Conservation (phyloP, 2,113 vertebrate genomes). For the Polyodon spathula region DNA sequence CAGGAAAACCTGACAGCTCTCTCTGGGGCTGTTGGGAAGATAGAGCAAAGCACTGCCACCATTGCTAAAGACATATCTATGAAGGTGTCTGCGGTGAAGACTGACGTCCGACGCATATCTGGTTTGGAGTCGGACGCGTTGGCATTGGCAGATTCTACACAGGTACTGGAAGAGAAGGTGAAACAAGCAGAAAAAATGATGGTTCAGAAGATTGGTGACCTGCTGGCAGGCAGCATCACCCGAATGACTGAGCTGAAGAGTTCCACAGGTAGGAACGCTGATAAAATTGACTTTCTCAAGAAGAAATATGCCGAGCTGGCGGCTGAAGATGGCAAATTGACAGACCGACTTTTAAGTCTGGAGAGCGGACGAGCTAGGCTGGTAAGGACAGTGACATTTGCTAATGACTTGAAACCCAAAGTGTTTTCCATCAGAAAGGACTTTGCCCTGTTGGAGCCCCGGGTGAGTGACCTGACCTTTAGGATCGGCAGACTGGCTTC, state of each 20-base stretch:
- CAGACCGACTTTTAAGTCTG: conserved; percentile 58
- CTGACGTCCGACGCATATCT: conserved; percentile 81
- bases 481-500: conserved; percentile 75
- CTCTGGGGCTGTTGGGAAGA: conserved; percentile 50
- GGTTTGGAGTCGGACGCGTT: conserved; percentile 71
- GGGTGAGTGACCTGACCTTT: conserved; percentile 70
- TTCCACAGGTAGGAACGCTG: conserved; percentile 58
- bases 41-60: conserved; percentile 56
- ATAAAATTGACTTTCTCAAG: conserved; percentile 54
- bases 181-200: conserved; percentile 61
- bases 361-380: conserved; percentile 77
- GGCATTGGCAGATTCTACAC: conserved; percentile 56
- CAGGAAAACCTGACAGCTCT: conserved; percentile 60
- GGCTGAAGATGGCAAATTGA: conserved; percentile 46
- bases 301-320: conserved; percentile 56
- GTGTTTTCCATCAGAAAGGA: conserved; percentile 70
- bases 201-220: conserved; percentile 67
- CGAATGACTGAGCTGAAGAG: conserved; percentile 62
- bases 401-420: conserved; percentile 83
- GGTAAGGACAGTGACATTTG: conserved; percentile 70
- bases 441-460: conserved; percentile 64
- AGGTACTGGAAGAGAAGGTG: conserved; percentile 62
- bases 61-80: conserved; percentile 55
- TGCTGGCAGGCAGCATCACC: conserved; percentile 76
- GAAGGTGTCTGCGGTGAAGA: conserved; percentile 68